Percentiles rank a stretch among this genome's conserved stretches.
phyloP scores from a whole-genome alignment of 2,888 invertebrate species.

The Polydesmus complanatus region DNA sequence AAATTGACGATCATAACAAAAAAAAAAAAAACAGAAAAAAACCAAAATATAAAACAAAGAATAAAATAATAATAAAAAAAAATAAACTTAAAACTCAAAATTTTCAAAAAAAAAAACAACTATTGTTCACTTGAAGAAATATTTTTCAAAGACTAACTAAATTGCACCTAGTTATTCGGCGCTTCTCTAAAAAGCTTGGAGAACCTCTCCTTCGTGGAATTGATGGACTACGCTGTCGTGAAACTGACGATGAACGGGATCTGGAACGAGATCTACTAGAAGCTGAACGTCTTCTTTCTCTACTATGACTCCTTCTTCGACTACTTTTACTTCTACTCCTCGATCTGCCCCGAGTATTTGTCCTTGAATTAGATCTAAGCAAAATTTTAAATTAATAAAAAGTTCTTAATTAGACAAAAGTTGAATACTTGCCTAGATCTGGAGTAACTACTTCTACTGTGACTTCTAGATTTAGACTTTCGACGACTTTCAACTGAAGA shows the following conservation, averaged over 20 bases:
- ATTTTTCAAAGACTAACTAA: too few relatives aligned
- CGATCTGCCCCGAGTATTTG: neutral
- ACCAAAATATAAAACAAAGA: slow-evolving; percentile 21
- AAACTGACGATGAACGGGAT: slow-evolving; percentile 29
- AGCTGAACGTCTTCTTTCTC: slow-evolving; percentile 4
- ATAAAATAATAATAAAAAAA: slow-evolving; percentile 24
- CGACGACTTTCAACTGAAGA: neutral
- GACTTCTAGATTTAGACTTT: neutral
- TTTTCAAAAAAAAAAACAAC: slow-evolving; percentile 38
- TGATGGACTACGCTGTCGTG: slow-evolving; percentile 41
- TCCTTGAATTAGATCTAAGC: slow-evolving; percentile 9
- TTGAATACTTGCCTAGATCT: neutral
- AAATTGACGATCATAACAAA: slow-evolving; percentile 21
- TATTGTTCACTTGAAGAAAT: slow-evolving; percentile 29
- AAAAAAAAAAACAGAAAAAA: slow-evolving; percentile 24
- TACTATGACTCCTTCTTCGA: neutral
- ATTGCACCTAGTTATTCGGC: slow-evolving; percentile 95
- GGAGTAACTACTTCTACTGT: neutral
- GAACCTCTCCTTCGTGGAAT: slow-evolving; percentile 85
- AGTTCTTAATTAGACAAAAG: too few relatives aligned
- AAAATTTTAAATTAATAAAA: too few relatives aligned
- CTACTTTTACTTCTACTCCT: slow-evolving; percentile 7
- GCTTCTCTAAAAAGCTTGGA: slow-evolving; percentile 81
- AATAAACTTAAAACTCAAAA: slow-evolving; percentile 28
- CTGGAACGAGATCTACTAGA: slow-evolving; percentile 24